Evolutionary conservation across 2,113 vertebrate genomes (phyloP).

Genomic region (Sula dactylatra): DNA sequence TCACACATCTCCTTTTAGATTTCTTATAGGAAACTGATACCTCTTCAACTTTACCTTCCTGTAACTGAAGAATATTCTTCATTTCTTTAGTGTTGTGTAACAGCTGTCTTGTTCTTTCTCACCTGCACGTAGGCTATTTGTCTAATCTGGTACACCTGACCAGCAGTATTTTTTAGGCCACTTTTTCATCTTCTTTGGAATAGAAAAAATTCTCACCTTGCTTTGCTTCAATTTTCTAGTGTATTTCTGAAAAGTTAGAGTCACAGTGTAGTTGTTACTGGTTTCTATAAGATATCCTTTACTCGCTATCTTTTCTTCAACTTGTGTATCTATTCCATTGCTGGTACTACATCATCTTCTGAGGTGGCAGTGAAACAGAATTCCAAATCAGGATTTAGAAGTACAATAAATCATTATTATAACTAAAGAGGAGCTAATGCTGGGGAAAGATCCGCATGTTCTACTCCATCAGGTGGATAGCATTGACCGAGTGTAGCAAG

Average conservation of each 20-base stretch:
- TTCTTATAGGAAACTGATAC: neutral
- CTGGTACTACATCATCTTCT: neutral
- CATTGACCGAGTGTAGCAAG: neutral
- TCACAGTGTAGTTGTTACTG: neutral
- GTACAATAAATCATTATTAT: neutral
- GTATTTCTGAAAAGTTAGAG: neutral
- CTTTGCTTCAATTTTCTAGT: neutral
- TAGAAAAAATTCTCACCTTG: neutral
- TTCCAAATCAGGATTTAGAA: neutral
- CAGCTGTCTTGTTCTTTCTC: neutral
- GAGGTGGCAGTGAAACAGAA: neutral
- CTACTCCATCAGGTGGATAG: neutral
- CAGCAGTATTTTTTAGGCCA: neutral
- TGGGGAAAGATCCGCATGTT: rapidly evolving
- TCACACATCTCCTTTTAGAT: neutral
- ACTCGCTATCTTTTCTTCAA: neutral
- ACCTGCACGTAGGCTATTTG: neutral
- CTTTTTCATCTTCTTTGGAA: neutral
- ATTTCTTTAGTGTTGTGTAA: neutral
- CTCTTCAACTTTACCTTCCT: neutral
- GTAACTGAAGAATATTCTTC: neutral
- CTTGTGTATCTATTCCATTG: neutral
- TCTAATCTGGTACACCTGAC: neutral
- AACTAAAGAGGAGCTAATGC: neutral
- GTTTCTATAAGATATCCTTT: neutral